A percentile compares a stretch with the other conserved stretches of the same genome.
These are phyloP conservation scores for Cheilosia grossa DNA, from an alignment of 2,888 invertebrate species.

Conservation along the genomic window DNA sequence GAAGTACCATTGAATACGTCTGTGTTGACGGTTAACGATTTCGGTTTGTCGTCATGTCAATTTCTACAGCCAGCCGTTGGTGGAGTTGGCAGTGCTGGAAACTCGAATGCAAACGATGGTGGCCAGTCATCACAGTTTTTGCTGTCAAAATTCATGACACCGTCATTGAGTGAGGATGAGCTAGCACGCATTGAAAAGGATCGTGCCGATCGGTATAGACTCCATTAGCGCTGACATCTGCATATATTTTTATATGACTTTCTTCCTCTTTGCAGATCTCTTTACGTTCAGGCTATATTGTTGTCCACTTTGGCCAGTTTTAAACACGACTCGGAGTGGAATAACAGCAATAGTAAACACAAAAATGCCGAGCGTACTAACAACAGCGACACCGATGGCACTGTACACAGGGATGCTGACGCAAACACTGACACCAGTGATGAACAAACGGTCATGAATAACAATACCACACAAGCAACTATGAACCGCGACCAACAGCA, in stretches of 20 bases:
- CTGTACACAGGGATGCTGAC: slow-evolving; percentile 60
- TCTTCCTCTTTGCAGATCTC: slow-evolving; percentile 78
- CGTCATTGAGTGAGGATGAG: slow-evolving; percentile 84
- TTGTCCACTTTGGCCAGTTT: slow-evolving; percentile 85
- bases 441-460: slow-evolving; percentile 81
- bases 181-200: slow-evolving; percentile 85
- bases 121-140: slow-evolving; percentile 79
- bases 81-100: slow-evolving; percentile 77
- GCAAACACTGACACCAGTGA: slow-evolving; percentile 65
- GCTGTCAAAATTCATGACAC: slow-evolving; percentile 84
- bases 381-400: slow-evolving; percentile 76
- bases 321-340: slow-evolving; percentile 76
- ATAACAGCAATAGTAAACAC: slow-evolving; percentile 60
- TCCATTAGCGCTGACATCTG: neutral
- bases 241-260: neutral
- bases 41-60: slow-evolving; percentile 77
- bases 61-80: slow-evolving; percentile 78
- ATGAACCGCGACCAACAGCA: slow-evolving; percentile 81
- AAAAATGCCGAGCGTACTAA: slow-evolving; percentile 76
- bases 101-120: slow-evolving; percentile 76
- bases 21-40: slow-evolving; percentile 78
- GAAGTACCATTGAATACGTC: slow-evolving; percentile 80
- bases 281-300: slow-evolving; percentile 89
- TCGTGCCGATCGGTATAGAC: slow-evolving; percentile 84
- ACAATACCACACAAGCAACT: slow-evolving; percentile 78